Base-by-base conservation (phyloP, 2,797 vertebrate genomes). In the Sarcoramphus papa region DNA sequence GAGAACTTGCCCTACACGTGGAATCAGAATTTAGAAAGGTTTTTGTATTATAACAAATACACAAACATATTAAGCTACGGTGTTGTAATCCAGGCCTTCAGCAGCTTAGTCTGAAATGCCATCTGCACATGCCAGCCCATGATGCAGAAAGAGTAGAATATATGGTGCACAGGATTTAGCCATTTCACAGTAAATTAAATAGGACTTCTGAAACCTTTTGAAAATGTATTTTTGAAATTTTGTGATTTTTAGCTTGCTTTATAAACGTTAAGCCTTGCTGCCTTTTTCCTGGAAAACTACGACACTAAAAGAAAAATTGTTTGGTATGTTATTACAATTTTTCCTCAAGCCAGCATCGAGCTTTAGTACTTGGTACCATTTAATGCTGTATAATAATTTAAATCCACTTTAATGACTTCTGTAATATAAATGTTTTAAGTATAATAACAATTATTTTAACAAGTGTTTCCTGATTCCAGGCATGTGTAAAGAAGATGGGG, bases 381-480 rank as follows among this genome's bases (percentile, higher is more conserved):
- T 94, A 89, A 79, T 19, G 30, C 85, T 83, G 21, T 86, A 88
- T 83, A 97, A 97, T 94, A 31, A 56, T 95, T 97, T 94, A 97
- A 98, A 97, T 96, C 92, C 67, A 51, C 96, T 91, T 92, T 94
- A 96, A 97, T 95, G 92, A 97, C 96, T 97, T 96, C 87, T 95
- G 96, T 96, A 97, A 97, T 78, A 96, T 96, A 97, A 98, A 96
- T 94, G 92, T 97, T 98, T 97, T 95, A 96, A 96, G 94, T 95
- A 79, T 84, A 94, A 93, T 96, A 97, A 95, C 95, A 93, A 75
- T 97, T 97, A 97, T 95, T 97, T 95, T 96, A 87, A 95, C 95
- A 97, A 98, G 96, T 97, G 97, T 95, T 98, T 98, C 95, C 96
- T 97, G 94, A 95, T 97, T 97, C 97, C 96, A 96, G 96, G 81